Evolutionary conservation across 1,140 invertebrate species (phyloP), one percentile per base, ranked within the genome.

Genomic region (Sinonovacula constricta): DNA sequence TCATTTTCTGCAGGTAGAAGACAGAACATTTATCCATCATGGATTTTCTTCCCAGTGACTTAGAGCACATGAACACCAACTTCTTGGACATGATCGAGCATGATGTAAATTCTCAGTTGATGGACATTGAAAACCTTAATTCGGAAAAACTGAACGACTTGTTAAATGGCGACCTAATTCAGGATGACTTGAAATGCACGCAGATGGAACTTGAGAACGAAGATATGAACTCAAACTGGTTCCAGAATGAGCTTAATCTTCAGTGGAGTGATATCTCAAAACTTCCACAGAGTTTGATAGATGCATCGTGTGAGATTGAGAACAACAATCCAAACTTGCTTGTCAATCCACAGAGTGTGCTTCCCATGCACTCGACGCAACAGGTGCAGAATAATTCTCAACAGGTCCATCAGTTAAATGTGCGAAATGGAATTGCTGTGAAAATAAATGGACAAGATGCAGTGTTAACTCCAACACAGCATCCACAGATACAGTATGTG

Each of bases 301-400:
- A 78, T 57, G 68, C 75, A 24, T 77, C 68, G 54, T 83, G 49
- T 80, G 84, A 81, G 57, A 67, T 83, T 12, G 86, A 88, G 72
- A 88, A 88, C 63, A 86, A 83, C 31, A 84, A 88, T 54, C 86
- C 87, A 15, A 88, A 88, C 75, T 79, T 90, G 28, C 63, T 91
- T 60, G 90, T 91, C 10, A 91, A 91, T 67, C 90, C 90, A 24
- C 88, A 90, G 69, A 90, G 89, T 49, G 90, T 86, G 30, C 71
- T 91, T 36, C 90, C 91, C 15, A 76, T 88, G 24, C 81, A 81
- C 28, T 54, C 66, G 7, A 31, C 75, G 28, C 71, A 75, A 36
- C 53, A 71, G 26, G 34, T 65, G 3, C 74, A 49, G 15, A 63
- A 39, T 59, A 74, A 33, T 22, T 54, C 78, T 60, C 69, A 72